Evolutionary conservation across 2,888 invertebrate species (phyloP).

Genomic region (Tipula helvola): DNA sequence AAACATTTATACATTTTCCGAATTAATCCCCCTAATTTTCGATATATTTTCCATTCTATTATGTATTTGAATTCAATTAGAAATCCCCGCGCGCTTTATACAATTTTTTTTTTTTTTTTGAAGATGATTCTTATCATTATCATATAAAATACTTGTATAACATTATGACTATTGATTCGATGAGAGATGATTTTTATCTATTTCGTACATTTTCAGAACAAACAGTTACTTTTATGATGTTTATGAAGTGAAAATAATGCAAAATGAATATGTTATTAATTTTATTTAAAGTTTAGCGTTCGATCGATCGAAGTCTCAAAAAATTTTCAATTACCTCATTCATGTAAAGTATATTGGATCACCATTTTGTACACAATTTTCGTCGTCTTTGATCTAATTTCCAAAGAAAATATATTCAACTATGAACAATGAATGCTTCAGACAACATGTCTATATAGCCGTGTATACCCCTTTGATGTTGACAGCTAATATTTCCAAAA

Average conservation of each 20-base stretch:
- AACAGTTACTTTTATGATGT: background rate
- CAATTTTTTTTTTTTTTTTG: background rate
- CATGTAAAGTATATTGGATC: background rate
- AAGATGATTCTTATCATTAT: background rate
- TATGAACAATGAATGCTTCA: background rate
- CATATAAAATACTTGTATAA: background rate
- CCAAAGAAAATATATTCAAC: background rate
- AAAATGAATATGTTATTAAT: background rate
- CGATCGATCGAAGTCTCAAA: background rate
- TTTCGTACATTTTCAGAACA: background rate
- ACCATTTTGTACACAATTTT: background rate
- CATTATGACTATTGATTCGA: background rate
- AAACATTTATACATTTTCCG: background rate
- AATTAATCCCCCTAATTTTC: background rate
- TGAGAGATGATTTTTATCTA: background rate
- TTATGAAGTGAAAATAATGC: background rate
- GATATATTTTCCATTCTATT: background rate
- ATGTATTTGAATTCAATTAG: background rate
- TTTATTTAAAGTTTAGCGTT: background rate
- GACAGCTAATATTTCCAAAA: background rate
- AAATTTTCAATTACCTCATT: background rate
- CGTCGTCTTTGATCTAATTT: background rate
- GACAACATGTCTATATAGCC: background rate
- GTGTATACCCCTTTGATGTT: background rate
- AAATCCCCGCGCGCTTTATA: background rate